These are phyloP conservation scores for Tiliacea citrago DNA, from an alignment of 2,888 invertebrate genomes.

Conservation along the genomic window DNA sequence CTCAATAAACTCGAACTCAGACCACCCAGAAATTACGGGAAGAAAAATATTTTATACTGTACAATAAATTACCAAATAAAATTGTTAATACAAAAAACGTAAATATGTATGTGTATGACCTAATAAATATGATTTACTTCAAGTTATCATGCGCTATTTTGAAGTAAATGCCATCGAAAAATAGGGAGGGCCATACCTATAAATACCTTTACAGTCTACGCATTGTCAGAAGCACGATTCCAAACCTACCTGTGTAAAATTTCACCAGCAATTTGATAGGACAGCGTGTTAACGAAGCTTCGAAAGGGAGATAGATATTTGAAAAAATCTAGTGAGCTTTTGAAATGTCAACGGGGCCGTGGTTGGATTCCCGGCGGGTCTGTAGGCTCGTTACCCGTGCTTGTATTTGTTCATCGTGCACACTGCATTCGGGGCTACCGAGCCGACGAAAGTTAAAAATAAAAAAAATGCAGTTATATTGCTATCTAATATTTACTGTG, in stretches of 20 bases:
- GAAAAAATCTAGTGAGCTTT: constrained; percentile 44
- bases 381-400: constrained; percentile 71
- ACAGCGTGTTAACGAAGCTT: constrained; percentile 51
- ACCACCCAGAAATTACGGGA: too few species aligned
- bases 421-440: constrained; percentile 24
- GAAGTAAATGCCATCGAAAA: too few species aligned
- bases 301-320: constrained; percentile 40
- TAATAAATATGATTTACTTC: too few species aligned
- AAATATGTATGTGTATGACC: too few species aligned
- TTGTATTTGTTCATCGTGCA: constrained; percentile 71
- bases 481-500: constrained; percentile 9
- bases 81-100: too few species aligned
- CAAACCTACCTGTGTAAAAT: constrained; percentile 7
- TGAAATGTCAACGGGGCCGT: constrained; percentile 55
- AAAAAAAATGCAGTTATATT: too few species aligned
- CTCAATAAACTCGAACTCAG: too few species aligned
- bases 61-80: too few species aligned
- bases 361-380: constrained; percentile 51
- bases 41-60: too few species aligned
- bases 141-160: too few species aligned
- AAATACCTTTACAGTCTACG: too few species aligned
- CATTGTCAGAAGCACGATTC: not conserved
- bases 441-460: not conserved
- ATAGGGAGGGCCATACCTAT: too few species aligned
- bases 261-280: constrained; percentile 42